Base-by-base conservation (phyloP, 2,888 invertebrate genomes). In the Andrena hattorfiana region DNA sequence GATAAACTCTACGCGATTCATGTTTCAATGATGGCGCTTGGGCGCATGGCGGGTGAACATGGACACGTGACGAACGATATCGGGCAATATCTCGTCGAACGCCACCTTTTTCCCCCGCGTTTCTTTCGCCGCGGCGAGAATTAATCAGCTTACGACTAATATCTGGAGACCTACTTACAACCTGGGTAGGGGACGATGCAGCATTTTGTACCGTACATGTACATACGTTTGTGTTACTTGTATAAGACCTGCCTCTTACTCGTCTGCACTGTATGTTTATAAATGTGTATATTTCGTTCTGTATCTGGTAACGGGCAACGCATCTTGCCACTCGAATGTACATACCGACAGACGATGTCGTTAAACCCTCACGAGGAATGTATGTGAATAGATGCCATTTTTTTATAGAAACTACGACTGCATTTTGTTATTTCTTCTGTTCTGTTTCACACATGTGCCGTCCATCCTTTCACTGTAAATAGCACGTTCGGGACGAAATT, bases 181-280 rank as follows among this genome's bases (percentile, higher is more conserved):
- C 89, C 81, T 92, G 92, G 92, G 90, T 85, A 86, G 90, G 89
- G 88, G 89, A 89, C 92, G 92, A 92, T 91, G 88, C 88, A 85
- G 75, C 85, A 87, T 83, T 84, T 85, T 87, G 80, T 89, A 89
- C 87, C 89, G 88, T 85, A 72, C 66, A 71, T 91, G 88, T 92
- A 89, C 79, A 89, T 89, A 86, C 86, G 84, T 87, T 90, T 88
- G 81, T 85, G 66, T 78, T 71, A 66, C 35, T 86, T 94, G 94
- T 94, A 93, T 85, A 82, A 94, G 70, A 63, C 13, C 69, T 60
- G 94, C 93, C 94, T 92, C 94, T 93, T 92, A 88, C 90, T 66
- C 94, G 80, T 95, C 94, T 95, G 95, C 94, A 95, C 56, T 86
- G 84, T 87, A 85, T 87, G 76, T 86, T 78, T 89, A 83, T 89